These are phyloP conservation scores for Malacoctenus gilli DNA, from an alignment of 2,797 vertebrate species.

Conservation along the genomic window DNA sequence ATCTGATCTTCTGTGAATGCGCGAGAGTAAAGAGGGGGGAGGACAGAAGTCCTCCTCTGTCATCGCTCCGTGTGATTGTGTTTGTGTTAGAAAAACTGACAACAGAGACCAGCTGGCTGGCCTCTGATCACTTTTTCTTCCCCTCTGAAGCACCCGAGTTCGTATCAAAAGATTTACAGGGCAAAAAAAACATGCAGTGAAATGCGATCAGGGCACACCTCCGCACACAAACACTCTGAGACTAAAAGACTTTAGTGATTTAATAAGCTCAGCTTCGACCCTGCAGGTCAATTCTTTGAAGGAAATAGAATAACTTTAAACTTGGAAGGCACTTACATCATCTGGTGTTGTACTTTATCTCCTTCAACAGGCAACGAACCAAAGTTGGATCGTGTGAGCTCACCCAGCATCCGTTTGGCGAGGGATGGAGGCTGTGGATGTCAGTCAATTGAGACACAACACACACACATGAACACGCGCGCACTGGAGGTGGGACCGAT, in stretches of 20 bases:
- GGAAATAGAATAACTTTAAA: constrained; percentile 33
- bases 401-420: constrained; percentile 32
- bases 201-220: constrained; percentile 31
- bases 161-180: constrained; percentile 24
- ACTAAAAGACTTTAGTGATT: constrained; percentile 10
- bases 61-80: constrained; percentile 34
- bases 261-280: constrained; percentile 31
- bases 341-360: constrained; percentile 22
- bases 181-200: constrained; percentile 23
- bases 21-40: constrained; percentile 3
- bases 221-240: constrained; percentile 18
- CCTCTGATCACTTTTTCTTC: constrained; percentile 39
- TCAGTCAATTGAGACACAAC: constrained; percentile 24
- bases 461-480: constrained; percentile 16
- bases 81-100: constrained; percentile 21
- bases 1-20: constrained; percentile 1
- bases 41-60: constrained; percentile 30
- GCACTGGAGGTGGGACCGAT: constrained; percentile 51
- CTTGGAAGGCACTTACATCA: constrained; percentile 16
- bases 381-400: constrained; percentile 37
- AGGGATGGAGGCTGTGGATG: constrained; percentile 14
- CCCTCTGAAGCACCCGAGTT: constrained; percentile 21
- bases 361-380: constrained; percentile 12
- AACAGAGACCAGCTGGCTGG: constrained; percentile 15
- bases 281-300: constrained; percentile 28